Base-by-base conservation (phyloP, 2,797 vertebrate genomes). In the Gymnoscopelus braueri region DNA sequence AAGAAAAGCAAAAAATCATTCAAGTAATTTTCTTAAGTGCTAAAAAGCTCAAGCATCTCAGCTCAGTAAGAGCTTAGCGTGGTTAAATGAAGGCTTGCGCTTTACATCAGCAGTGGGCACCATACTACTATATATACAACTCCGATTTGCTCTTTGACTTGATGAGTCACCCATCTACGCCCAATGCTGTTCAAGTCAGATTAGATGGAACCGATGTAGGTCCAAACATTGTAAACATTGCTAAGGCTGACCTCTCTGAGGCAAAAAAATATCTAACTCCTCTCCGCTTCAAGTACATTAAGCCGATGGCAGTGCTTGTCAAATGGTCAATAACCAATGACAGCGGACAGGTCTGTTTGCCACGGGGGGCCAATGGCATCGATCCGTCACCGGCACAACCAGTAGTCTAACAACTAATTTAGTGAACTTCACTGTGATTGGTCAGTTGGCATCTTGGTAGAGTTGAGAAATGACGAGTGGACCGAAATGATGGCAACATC, bases 1-100 rank as follows among this genome's bases (percentile, higher is more conserved):
- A 85, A 81, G 81, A 57, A 51, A 85, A 79, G 67, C 35, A 11
- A 86, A 86, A 75, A 60, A 73, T 72, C 12, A 75, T 83, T 88
- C 76, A 83, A 88, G 79, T 80, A 78, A 63, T 10, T 65, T n/a
- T 67, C 53, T 54, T 52, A 64, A 19, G 26, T 44, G 26, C 24
- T 63, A 32, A 26, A 23, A 0, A 13, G 51, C 69, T 4, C 67
- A 62, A 47, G 56, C 24, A 39, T 74, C 3, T 14, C 19, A 19
- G 59, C 24, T 0, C 60, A 74, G 71, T 50, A 44, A 65, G 63
- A 60, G 54, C 53, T 71, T 23, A 60, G 59, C 50, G 29, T 53
- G 65, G 51, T 74, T 62, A 59, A 57, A 63, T 62, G 29, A 75
- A 63, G 60, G 19, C 49, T 13, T 53, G 39, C 39, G 9, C 39